Conservation (phyloP, 1,140 invertebrate species). For the Lepidostoma basale region DNA sequence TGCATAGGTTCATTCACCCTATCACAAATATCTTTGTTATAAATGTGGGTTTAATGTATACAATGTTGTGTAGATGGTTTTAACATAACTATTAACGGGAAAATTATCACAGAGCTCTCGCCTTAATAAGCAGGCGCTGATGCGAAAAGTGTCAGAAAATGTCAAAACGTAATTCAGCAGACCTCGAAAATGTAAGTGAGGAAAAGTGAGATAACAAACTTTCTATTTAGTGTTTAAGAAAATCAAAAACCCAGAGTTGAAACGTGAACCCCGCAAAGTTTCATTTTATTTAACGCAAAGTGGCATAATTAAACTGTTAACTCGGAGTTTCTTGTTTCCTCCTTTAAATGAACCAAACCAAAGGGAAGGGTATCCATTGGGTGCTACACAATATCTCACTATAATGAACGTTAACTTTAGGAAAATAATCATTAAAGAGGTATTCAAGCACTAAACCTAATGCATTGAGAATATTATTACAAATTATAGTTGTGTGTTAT, state of each 20-base stretch:
- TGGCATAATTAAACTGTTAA: constrained; percentile 8
- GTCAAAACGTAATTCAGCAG: constrained; percentile 39
- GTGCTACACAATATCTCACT: too few species aligned
- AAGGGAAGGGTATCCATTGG: too few species aligned
- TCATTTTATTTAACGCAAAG: constrained; percentile 5
- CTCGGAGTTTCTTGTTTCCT: background rate
- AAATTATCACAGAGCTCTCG: constrained; percentile 17
- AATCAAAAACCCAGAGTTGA: constrained; percentile 14
- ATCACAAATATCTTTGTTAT: too few species aligned
- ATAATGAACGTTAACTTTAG: too few species aligned
- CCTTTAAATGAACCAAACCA: background rate
- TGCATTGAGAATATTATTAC: too few species aligned
- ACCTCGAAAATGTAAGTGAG: constrained; percentile 6
- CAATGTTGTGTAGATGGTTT: too few species aligned
- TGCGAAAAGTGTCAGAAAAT: constrained; percentile 38
- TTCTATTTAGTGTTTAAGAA: background rate
- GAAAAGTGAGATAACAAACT: constrained; percentile 23
- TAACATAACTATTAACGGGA: too few species aligned
- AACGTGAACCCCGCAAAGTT: constrained; percentile 4
- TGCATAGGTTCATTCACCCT: too few species aligned
- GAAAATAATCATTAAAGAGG: too few species aligned
- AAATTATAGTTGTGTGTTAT: too few species aligned
- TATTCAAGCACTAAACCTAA: too few species aligned
- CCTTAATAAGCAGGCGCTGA: constrained; percentile 34
- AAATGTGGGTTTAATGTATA: too few species aligned